Percentiles rank a stretch among this genome's conserved stretches.
These are phyloP conservation scores for Microcaecilia unicolor DNA, from an alignment of 2,797 vertebrate genomes.

Conservation along the genomic window DNA sequence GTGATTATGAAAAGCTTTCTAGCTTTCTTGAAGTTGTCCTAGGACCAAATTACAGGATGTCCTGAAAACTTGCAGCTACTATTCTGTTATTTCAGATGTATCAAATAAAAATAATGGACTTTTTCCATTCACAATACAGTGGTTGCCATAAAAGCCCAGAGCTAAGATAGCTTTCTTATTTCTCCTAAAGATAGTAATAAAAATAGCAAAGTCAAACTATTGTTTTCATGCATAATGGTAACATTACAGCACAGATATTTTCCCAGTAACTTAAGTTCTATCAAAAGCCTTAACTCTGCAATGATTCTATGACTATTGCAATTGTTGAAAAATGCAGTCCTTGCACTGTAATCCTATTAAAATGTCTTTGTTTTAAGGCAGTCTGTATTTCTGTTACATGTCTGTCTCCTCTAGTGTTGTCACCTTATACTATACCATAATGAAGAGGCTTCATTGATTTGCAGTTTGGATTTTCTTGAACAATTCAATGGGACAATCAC, in stretches of 20 bases:
- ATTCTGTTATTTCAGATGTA: slow-evolving; percentile 7
- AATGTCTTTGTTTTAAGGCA: too few relatives aligned
- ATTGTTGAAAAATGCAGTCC: too few relatives aligned
- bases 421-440: too few relatives aligned
- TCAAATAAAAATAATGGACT: slow-evolving; percentile 21
- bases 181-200: slow-evolving; percentile 13
- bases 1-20: slow-evolving; percentile 27
- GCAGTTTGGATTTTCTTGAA: too few relatives aligned
- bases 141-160: slow-evolving; percentile 1
- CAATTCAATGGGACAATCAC: too few relatives aligned
- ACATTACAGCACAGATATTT: slow-evolving; percentile 6
- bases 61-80: slow-evolving; percentile 8
- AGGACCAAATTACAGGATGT: slow-evolving; percentile 8
- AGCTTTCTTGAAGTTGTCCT: slow-evolving; percentile 22
- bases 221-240: slow-evolving; percentile 21
- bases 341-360: too few relatives aligned
- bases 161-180: slow-evolving; percentile 19
- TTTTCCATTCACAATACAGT: slow-evolving; percentile 6
- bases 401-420: too few relatives aligned
- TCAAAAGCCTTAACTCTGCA: too few relatives aligned
- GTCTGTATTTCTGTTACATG: too few relatives aligned
- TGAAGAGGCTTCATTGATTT: too few relatives aligned
- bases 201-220: slow-evolving; percentile 23
- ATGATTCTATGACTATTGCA: too few relatives aligned
- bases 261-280: slow-evolving; percentile 22